Evolutionary conservation across 2,113 vertebrate genomes (phyloP).

Genomic region (Dicaeum eximium): DNA sequence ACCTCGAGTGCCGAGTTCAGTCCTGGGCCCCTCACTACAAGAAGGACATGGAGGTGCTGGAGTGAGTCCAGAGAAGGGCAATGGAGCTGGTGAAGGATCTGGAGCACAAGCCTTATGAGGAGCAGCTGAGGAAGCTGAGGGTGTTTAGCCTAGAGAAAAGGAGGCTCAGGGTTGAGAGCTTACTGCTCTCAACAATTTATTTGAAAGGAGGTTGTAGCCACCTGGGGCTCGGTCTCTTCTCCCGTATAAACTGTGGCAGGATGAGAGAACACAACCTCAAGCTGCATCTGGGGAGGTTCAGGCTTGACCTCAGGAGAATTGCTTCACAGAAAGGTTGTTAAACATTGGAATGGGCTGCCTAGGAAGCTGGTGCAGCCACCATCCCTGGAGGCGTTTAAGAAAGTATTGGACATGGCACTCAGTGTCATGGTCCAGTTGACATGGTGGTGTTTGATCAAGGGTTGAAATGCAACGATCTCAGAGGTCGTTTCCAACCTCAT

Average conservation of each 20-base stretch:
- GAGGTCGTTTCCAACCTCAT: not conserved
- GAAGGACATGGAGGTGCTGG: not conserved
- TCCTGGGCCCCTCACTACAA: not conserved
- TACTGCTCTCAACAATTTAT: not conserved
- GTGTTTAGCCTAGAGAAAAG: not conserved
- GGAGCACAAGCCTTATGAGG: not conserved
- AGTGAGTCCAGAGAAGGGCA: not conserved
- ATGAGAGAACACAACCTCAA: not conserved
- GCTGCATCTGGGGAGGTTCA: not conserved
- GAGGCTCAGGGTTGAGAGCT: not conserved
- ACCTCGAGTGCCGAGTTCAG: rapidly evolving
- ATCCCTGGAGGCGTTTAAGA: not conserved
- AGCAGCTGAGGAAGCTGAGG: not conserved
- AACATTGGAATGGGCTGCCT: not conserved
- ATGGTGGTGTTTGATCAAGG: not conserved
- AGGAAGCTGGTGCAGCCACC: not conserved
- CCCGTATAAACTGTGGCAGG: not conserved
- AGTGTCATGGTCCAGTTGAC: not conserved
- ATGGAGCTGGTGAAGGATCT: not conserved
- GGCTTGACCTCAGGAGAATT: not conserved
- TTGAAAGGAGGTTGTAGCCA: not conserved
- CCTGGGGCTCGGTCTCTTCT: rapidly evolving
- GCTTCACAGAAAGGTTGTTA: not conserved
- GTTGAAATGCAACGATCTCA: not conserved
- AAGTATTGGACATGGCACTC: not conserved